These are phyloP conservation scores for Lates calcarifer DNA, from an alignment of 2,113 vertebrate genomes.

Conservation along the genomic window DNA sequence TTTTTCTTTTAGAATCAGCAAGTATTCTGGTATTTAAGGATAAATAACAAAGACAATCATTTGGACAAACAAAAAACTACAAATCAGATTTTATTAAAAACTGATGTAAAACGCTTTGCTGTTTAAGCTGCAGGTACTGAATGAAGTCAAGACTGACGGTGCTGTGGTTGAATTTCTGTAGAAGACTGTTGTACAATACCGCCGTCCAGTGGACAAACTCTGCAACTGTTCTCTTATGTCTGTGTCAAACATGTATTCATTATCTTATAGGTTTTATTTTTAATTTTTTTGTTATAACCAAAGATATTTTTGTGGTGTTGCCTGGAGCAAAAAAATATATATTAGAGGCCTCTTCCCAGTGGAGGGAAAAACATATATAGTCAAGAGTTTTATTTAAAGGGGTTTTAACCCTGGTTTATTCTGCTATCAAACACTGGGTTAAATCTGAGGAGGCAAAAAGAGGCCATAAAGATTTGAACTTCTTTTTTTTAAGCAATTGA, in stretches of 20 bases:
- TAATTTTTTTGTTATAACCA: slow-evolving; percentile 76
- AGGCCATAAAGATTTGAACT: neutral
- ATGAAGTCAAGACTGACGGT: slow-evolving; percentile 68
- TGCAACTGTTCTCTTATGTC: slow-evolving; percentile 63
- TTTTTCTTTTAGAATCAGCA: neutral
- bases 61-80: neutral
- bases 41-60: slow-evolving; percentile 39
- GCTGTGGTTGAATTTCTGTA: slow-evolving; percentile 34
- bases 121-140: slow-evolving; percentile 65
- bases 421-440: slow-evolving; percentile 80
- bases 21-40: neutral
- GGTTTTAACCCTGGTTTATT: slow-evolving; percentile 67
- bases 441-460: slow-evolving; percentile 39
- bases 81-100: neutral
- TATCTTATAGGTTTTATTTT: slow-evolving; percentile 44
- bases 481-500: neutral
- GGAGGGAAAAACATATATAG: slow-evolving; percentile 46
- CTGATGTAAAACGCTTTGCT: neutral
- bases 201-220: slow-evolving; percentile 74
- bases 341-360: slow-evolving; percentile 57
- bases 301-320: slow-evolving; percentile 81
- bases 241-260: slow-evolving; percentile 62
- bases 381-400: slow-evolving; percentile 73
- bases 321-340: slow-evolving; percentile 79
- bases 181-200: slow-evolving; percentile 19